Conservation (phyloP, 2,888 invertebrate genomes). For the Drosophila buzzatii region DNA sequence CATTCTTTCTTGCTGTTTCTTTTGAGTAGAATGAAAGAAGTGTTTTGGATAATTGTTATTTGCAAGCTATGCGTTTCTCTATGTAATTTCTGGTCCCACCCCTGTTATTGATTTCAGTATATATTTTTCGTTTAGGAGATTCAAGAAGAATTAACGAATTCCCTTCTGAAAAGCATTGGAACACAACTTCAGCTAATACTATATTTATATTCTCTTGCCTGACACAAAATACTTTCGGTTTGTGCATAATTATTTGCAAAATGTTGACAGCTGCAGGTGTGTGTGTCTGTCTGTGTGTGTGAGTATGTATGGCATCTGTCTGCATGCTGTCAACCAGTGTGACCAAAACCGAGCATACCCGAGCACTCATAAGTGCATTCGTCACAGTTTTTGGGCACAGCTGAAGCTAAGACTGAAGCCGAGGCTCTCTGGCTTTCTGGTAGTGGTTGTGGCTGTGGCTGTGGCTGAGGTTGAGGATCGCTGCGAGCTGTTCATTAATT, state of each 20-base stretch:
- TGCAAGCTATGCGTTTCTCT: no score
- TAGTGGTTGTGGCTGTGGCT: slow-evolving; percentile 22
- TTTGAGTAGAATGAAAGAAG: no score
- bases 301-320: not conserved
- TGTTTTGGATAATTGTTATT: no score
- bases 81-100: no score
- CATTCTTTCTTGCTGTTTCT: no score
- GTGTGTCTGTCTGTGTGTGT: slow-evolving; percentile 29
- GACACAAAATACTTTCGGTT: slow-evolving; percentile 34
- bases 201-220: slow-evolving; percentile 18
- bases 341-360: slow-evolving; percentile 13
- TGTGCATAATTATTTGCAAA: slow-evolving; percentile 64
- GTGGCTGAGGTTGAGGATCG: slow-evolving; percentile 45
- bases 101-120: no score
- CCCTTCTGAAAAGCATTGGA: not conserved
- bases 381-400: slow-evolving; percentile 72
- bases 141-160: not conserved
- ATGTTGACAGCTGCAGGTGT: slow-evolving; percentile 67
- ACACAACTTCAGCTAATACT: not conserved
- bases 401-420: slow-evolving; percentile 42
- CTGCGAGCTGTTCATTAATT: slow-evolving; percentile 63
- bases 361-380: slow-evolving; percentile 66
- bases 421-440: slow-evolving; percentile 43
- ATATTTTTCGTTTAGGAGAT: no score
- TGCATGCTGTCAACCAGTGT: slow-evolving; percentile 7